A percentile compares a stretch with the other conserved stretches of the same genome.
Evolutionary conservation across 1,140 invertebrate genomes (phyloP).

Genomic region (Drosophila prosaltans): DNA sequence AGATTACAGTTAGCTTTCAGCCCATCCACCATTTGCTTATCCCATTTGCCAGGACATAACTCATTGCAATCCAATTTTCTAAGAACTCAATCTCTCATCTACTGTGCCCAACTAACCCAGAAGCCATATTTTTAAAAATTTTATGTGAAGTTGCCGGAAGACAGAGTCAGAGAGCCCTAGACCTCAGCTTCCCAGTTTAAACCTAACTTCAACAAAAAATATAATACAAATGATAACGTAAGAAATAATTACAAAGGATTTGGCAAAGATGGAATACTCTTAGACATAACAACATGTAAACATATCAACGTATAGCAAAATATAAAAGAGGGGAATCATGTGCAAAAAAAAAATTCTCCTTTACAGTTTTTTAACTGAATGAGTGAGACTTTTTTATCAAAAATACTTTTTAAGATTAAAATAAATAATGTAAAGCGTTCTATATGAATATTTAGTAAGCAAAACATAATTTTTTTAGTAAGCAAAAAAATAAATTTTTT

Average conservation of each 20-base stretch:
- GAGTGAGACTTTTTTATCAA: too few relatives aligned
- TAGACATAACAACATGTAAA: not conserved
- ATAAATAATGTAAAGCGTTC: too few relatives aligned
- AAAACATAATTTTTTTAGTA: too few relatives aligned
- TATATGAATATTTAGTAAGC: too few relatives aligned
- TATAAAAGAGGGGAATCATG: too few relatives aligned
- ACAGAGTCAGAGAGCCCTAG: constrained; percentile 13
- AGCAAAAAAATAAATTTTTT: too few relatives aligned
- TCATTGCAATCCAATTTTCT: constrained; percentile 58
- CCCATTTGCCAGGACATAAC: constrained; percentile 64
- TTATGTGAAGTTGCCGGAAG: constrained; percentile 57
- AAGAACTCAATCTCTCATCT: constrained; percentile 40
- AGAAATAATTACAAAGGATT: not conserved
- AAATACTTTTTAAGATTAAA: too few relatives aligned
- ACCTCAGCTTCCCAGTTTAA: constrained; percentile 28
- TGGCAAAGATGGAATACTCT: not conserved
- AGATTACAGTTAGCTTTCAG: constrained; percentile 47
- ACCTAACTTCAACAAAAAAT: not conserved
- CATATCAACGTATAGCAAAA: too few relatives aligned
- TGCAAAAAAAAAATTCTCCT: too few relatives aligned
- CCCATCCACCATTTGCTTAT: constrained; percentile 23
- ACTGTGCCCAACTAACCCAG: constrained; percentile 78
- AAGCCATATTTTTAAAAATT: constrained; percentile 67
- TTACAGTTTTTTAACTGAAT: too few relatives aligned
- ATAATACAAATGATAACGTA: constrained; percentile 24